Evolutionary conservation across 2,888 invertebrate genomes (phyloP), one percentile per base, ranked within the genome.

Genomic region (Synergus laeviventris): DNA sequence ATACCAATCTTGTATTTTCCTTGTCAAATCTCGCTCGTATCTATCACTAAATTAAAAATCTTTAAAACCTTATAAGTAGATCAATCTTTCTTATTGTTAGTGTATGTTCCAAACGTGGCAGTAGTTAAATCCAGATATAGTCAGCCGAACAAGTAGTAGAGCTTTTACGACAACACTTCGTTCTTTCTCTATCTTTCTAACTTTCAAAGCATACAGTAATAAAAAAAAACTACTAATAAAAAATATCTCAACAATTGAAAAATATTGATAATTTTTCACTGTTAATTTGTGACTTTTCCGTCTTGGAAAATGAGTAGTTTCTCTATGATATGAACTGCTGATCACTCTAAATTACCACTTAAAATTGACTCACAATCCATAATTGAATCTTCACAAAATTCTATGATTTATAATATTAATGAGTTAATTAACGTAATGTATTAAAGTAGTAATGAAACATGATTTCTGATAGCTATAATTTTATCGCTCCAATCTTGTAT

Each of bases 401-500:
- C 0, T 4, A 56, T 56, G 12, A 56, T 56, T 24, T 12, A 21
- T 24, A 21, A 56, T 21, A 56, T 21, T 21, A 11, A 21, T 56
- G 21, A 3, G n/a, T 56, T 56, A 56, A 56, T 56, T 18, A 16
- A 45, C n/a, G 0, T 5, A 45, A 16, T 45, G 16, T 45, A 16
- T 45, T 45, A 16, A n/a, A 49, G 49, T 49, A 49, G n/a, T 2
- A 49, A 49, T 9, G n/a, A 18, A 49, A 2, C n/a, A n/a, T 16
- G n/a, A 49, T 49, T 49, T 49, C n/a, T n/a, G n/a, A 49, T 49
- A 49, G 49, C 8, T 49, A 49, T 49, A 49, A 49, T 49, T 49
- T 49, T 9, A 18, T 49, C n/a, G n/a, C 5, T 49, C n/a, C 9
- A 49, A 49, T 16, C n/a, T 49, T 49, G 8, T 8, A 16, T 16